phyloP scores from a whole-genome alignment of 2,888 invertebrate species.

The Geotrupes spiniger region DNA sequence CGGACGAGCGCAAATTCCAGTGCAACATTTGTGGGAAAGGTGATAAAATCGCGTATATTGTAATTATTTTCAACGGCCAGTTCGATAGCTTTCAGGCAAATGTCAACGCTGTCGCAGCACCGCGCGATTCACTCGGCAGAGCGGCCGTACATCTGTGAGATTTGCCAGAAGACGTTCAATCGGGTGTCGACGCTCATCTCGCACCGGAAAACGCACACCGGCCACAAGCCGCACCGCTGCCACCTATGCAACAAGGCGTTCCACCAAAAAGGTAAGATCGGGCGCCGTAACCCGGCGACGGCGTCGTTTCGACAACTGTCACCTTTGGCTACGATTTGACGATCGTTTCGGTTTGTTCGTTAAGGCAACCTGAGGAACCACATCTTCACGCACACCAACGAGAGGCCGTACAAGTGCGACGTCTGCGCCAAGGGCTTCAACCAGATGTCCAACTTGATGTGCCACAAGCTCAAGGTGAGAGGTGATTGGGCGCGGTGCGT shows the following conservation, averaged over 20 bases:
- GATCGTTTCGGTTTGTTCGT: slow-evolving; percentile 25
- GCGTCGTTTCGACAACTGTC: too few species aligned
- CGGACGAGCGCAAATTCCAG: slow-evolving; percentile 73
- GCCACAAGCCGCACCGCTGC: slow-evolving; percentile 71
- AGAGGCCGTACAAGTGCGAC: slow-evolving; percentile 73
- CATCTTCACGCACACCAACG: slow-evolving; percentile 75
- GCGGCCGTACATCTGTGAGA: slow-evolving; percentile 70
- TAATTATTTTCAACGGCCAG: too few species aligned
- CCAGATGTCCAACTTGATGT: slow-evolving; percentile 77
- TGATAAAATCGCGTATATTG: too few species aligned
- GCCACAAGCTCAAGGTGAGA: slow-evolving; percentile 70
- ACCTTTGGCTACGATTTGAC: background rate
- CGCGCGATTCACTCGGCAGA: slow-evolving; percentile 76
- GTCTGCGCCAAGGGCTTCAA: slow-evolving; percentile 74
- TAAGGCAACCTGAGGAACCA: slow-evolving; percentile 73
- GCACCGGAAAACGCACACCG: slow-evolving; percentile 74
- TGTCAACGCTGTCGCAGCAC: slow-evolving; percentile 74
- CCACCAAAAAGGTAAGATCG: slow-evolving; percentile 72
- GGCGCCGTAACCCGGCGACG: background rate
- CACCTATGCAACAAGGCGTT: slow-evolving; percentile 74
- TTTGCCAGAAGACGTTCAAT: slow-evolving; percentile 75
- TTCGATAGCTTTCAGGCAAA: slow-evolving; percentile 63
- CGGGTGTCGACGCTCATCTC: slow-evolving; percentile 77
- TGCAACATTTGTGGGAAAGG: slow-evolving; percentile 70
- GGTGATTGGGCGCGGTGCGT: too few species aligned